A percentile compares a stretch with the other conserved stretches of the same genome.
Evolutionary conservation across 2,888 invertebrate species (phyloP).

Genomic region (Hypolimnas misippus): DNA sequence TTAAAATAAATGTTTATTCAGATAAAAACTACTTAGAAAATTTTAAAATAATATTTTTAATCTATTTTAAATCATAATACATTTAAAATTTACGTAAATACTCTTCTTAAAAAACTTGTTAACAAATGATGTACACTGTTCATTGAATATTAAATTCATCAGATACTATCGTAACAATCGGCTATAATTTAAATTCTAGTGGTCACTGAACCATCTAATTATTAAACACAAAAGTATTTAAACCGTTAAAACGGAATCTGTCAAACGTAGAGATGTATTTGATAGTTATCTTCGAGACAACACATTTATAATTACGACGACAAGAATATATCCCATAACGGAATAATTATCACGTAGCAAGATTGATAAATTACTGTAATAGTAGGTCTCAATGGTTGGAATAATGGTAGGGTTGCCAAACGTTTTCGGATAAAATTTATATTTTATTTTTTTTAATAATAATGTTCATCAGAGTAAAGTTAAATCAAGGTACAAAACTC

Average conservation of each 20-base stretch:
- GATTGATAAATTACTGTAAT: slow-evolving; percentile 17
- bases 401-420: neutral
- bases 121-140: too few relatives aligned
- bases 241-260: slow-evolving; percentile 26
- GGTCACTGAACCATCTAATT: slow-evolving; percentile 16
- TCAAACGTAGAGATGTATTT: slow-evolving; percentile 6
- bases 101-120: too few relatives aligned
- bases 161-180: neutral
- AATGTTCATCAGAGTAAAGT: too few relatives aligned
- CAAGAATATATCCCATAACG: slow-evolving; percentile 23
- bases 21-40: too few relatives aligned
- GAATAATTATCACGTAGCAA: slow-evolving; percentile 17
- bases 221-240: neutral
- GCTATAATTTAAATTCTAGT: neutral
- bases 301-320: slow-evolving; percentile 30
- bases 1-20: neutral
- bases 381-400: neutral
- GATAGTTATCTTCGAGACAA: slow-evolving; percentile 29
- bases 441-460: too few relatives aligned
- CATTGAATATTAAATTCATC: neutral
- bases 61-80: neutral
- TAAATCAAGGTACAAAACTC: too few relatives aligned
- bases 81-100: too few relatives aligned
- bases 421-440: too few relatives aligned
- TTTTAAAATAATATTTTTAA: too few relatives aligned